A percentile compares a stretch with the other conserved stretches of the same genome.
Conservation (phyloP, 2,797 vertebrate species). For the Leptodactylus fallax region DNA sequence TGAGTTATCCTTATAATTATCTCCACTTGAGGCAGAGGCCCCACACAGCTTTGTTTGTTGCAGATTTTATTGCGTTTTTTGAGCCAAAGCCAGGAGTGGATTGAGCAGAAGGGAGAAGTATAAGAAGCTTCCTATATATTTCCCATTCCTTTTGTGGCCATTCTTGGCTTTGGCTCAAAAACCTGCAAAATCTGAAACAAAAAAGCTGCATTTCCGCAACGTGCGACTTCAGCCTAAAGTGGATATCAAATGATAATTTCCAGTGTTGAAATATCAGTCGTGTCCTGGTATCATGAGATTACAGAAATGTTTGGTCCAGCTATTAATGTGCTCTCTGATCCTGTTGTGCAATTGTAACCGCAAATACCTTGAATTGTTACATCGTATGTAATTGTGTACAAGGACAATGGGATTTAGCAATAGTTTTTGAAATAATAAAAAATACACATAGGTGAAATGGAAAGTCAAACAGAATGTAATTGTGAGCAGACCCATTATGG, state of each 20-base stretch:
- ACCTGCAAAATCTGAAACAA: no score
- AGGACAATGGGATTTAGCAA: slow-evolving; percentile 32
- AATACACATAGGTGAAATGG: slow-evolving; percentile 41
- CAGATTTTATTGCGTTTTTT: no score
- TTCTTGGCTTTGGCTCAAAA: no score
- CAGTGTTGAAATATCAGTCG: not conserved
- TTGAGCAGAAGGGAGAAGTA: no score
- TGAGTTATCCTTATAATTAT: no score
- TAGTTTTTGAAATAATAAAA: slow-evolving; percentile 39
- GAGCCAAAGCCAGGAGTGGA: no score
- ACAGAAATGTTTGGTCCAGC: not conserved
- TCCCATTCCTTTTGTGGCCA: no score
- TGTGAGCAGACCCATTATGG: not conserved
- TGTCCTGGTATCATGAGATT: not conserved
- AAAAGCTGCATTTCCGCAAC: no score
- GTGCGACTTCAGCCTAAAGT: not conserved
- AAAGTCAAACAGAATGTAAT: slow-evolving; percentile 48
- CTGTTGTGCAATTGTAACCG: not conserved
- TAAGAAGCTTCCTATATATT: no score
- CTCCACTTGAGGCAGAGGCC: no score
- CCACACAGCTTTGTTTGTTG: no score
- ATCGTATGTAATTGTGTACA: not conserved
- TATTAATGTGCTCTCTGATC: slow-evolving; percentile 9
- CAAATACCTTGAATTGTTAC: slow-evolving; percentile 27
- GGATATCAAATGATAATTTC: not conserved